phyloP scores from a whole-genome alignment of 2,797 vertebrate species.

The Leuciscus waleckii region DNA sequence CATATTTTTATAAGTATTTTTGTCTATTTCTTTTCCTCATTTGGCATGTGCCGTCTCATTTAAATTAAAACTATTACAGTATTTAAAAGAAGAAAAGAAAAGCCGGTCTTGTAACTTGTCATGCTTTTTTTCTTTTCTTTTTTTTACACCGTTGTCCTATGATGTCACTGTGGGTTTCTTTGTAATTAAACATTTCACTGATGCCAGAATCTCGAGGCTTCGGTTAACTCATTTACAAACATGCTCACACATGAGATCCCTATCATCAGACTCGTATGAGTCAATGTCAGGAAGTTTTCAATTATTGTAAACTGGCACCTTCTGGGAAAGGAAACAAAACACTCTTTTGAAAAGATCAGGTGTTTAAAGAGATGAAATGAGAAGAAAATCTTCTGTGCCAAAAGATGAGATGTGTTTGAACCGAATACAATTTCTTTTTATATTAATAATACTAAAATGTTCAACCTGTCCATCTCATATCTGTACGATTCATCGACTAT shows the following conservation, averaged over 20 bases:
- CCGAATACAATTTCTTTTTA: neutral
- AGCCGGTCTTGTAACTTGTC: slow-evolving; percentile 63
- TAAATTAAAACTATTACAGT: slow-evolving; percentile 76
- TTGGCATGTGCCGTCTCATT: slow-evolving; percentile 68
- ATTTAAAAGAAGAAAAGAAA: slow-evolving; percentile 61
- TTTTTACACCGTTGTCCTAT: slow-evolving; percentile 75
- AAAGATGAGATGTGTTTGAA: neutral
- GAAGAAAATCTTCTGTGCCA: neutral
- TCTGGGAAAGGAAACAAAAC: neutral
- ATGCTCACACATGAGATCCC: neutral
- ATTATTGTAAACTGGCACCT: neutral
- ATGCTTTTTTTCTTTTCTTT: slow-evolving; percentile 63
- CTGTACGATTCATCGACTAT: neutral
- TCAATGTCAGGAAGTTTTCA: neutral
- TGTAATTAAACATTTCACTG: slow-evolving; percentile 88
- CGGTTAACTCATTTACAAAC: slow-evolving; percentile 10
- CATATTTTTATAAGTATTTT: slow-evolving; percentile 89
- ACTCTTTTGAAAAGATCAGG: neutral
- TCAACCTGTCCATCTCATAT: neutral
- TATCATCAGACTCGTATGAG: neutral
- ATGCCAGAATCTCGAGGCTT: slow-evolving; percentile 66
- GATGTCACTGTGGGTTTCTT: slow-evolving; percentile 85
- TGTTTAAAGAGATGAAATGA: neutral
- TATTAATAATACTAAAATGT: neutral
- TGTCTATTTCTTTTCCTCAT: slow-evolving; percentile 68